These are phyloP conservation scores for Rosalia funebris DNA, from an alignment of 2,888 invertebrate species.

Conservation along the genomic window DNA sequence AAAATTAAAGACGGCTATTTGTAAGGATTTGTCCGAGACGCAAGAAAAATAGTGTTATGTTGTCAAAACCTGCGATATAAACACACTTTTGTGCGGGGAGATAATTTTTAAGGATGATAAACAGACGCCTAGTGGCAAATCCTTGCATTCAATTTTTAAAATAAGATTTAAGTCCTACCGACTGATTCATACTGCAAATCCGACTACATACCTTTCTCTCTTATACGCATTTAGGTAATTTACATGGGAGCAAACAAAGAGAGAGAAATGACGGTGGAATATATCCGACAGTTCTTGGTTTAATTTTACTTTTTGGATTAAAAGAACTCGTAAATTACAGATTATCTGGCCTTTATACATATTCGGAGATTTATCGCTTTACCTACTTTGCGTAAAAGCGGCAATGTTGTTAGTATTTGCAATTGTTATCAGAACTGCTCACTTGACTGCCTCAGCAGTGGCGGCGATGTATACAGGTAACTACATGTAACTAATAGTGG, in stretches of 20 bases:
- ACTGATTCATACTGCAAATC: background rate
- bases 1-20: slow-evolving; percentile 14
- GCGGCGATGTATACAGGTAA: too few relatives aligned
- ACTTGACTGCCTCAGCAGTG: too few relatives aligned
- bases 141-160: slow-evolving; percentile 20
- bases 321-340: slow-evolving; percentile 11
- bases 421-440: too few relatives aligned
- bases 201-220: background rate
- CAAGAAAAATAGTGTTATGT: slow-evolving; percentile 3
- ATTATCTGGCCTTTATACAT: slow-evolving; percentile 16
- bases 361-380: slow-evolving; percentile 20
- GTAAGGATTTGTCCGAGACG: slow-evolving; percentile 4
- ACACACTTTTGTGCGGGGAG: slow-evolving; percentile 3
- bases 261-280: background rate
- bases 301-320: slow-evolving; percentile 12
- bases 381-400: slow-evolving; percentile 11
- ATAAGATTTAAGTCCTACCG: slow-evolving; percentile 18
- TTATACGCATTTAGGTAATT: background rate
- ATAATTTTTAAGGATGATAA: slow-evolving; percentile 28
- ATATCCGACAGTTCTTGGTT: background rate
- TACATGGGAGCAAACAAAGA: too few relatives aligned
- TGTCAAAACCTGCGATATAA: slow-evolving; percentile 10
- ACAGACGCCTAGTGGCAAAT: slow-evolving; percentile 16
- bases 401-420: slow-evolving; percentile 12
- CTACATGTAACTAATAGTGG: too few relatives aligned